These are phyloP conservation scores for Gymnocephalus cernua DNA, from an alignment of 2,113 vertebrate genomes.

Conservation along the genomic window DNA sequence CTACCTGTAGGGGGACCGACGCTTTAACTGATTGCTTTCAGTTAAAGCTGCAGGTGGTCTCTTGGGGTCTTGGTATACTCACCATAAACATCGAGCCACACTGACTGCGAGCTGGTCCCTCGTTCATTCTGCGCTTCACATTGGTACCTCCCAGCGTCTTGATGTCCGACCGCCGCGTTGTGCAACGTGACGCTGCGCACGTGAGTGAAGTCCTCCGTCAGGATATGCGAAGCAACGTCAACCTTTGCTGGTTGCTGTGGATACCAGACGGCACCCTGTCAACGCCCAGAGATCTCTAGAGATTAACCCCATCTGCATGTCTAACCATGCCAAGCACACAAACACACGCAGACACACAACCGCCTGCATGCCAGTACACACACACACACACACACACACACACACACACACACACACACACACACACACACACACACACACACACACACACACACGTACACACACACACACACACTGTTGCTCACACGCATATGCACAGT, in stretches of 20 bases:
- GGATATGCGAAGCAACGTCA: slow-evolving; percentile 69
- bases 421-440: no score
- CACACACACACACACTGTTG: slow-evolving; percentile 13
- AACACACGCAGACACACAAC: slow-evolving; percentile 49
- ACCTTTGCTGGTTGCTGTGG: slow-evolving; percentile 81
- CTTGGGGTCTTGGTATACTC: slow-evolving; percentile 70
- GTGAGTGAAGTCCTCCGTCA: slow-evolving; percentile 79
- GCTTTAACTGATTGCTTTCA: no score
- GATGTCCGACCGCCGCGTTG: slow-evolving; percentile 84
- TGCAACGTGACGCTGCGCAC: slow-evolving; percentile 85
- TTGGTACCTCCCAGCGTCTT: slow-evolving; percentile 90
- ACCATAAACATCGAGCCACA: slow-evolving; percentile 94
- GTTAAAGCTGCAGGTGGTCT: no score
- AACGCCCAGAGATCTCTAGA: slow-evolving; percentile 84
- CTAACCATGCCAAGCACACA: slow-evolving; percentile 71
- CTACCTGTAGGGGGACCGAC: no score
- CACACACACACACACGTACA: slow-evolving; percentile 45
- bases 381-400: background rate
- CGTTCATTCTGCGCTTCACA: slow-evolving; percentile 91
- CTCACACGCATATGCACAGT: no score
- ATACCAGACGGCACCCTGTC: slow-evolving; percentile 82
- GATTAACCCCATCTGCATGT: slow-evolving; percentile 80
- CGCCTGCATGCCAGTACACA: slow-evolving; percentile 11
- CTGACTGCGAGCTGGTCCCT: slow-evolving; percentile 86
- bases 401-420: no score